phyloP scores from a whole-genome alignment of 2,888 invertebrate genomes.

The Heteromyza rotundicornis region DNA sequence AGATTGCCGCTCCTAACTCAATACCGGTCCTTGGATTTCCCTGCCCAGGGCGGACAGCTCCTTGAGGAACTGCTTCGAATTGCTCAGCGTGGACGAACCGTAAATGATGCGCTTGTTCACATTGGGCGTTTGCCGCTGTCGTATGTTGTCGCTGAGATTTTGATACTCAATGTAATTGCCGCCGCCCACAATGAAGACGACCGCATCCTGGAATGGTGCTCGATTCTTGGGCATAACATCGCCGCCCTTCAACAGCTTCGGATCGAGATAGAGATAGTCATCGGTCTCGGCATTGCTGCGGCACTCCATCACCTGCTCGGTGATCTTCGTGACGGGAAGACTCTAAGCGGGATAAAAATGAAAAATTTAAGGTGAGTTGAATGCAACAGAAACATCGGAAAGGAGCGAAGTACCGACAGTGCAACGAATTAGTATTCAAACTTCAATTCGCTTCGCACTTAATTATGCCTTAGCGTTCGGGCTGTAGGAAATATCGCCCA shows the following conservation, averaged over 20 bases:
- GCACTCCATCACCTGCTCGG: constrained; percentile 86
- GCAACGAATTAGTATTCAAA: too few relatives aligned
- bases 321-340: constrained; percentile 90
- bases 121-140: constrained; percentile 78
- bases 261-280: constrained; percentile 93
- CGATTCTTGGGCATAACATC: constrained; percentile 71
- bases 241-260: constrained; percentile 83
- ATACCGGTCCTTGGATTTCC: constrained; percentile 66
- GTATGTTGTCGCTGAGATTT: constrained; percentile 94
- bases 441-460: too few relatives aligned
- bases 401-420: too few relatives aligned
- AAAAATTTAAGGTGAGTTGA: too few relatives aligned
- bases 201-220: constrained; percentile 82
- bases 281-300: constrained; percentile 79
- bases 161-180: constrained; percentile 99
- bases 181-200: constrained; percentile 90
- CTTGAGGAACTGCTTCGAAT: constrained; percentile 92
- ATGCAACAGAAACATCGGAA: too few relatives aligned
- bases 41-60: constrained; percentile 83
- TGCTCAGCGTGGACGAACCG: constrained; percentile 92
- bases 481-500: too few relatives aligned
- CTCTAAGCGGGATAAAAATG: constrained; percentile 73
- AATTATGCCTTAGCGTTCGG: not conserved
- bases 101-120: constrained; percentile 84
- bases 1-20: constrained; percentile 52